Conservation (phyloP, 2,797 vertebrate genomes). For the Sebastiscus albofasciatus region DNA sequence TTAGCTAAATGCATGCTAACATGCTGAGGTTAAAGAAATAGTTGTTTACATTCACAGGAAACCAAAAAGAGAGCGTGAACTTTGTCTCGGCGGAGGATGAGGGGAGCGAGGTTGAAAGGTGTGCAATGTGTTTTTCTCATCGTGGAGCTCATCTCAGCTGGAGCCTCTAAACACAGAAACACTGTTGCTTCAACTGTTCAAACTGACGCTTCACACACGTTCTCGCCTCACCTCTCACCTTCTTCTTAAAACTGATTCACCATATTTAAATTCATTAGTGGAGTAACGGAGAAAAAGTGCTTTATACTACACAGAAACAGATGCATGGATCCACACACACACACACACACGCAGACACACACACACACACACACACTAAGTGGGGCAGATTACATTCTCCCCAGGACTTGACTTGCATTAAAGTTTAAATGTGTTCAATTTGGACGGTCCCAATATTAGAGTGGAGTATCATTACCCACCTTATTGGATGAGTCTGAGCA, state of each 20-base stretch:
- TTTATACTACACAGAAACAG: slow-evolving; percentile 33
- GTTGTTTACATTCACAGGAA: neutral
- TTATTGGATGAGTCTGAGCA: slow-evolving; percentile 79
- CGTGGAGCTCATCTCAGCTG: slow-evolving; percentile 31
- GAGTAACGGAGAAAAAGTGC: slow-evolving; percentile 17
- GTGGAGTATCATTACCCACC: slow-evolving; percentile 77
- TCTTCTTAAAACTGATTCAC: slow-evolving; percentile 44
- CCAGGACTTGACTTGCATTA: slow-evolving; percentile 80
- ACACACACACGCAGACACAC: neutral
- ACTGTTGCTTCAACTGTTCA: slow-evolving; percentile 41
- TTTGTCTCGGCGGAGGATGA: neutral
- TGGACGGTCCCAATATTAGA: slow-evolving; percentile 76
- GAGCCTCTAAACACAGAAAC: slow-evolving; percentile 44
- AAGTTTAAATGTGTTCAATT: slow-evolving; percentile 82
- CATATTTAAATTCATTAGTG: slow-evolving; percentile 69
- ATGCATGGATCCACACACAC: slow-evolving; percentile 10
- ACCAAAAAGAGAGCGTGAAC: neutral
- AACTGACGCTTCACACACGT: slow-evolving; percentile 34
- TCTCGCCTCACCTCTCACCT: slow-evolving; percentile 52
- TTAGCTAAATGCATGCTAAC: too few relatives aligned
- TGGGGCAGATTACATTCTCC: slow-evolving; percentile 72
- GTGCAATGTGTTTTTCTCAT: slow-evolving; percentile 62
- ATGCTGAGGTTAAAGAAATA: too few relatives aligned
- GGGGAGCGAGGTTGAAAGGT: slow-evolving; percentile 7
- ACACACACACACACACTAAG: slow-evolving; percentile 29